Evolutionary conservation across 92 coral and sea anemone genomes (phyloP).

Genomic region (Porites divaricata): DNA sequence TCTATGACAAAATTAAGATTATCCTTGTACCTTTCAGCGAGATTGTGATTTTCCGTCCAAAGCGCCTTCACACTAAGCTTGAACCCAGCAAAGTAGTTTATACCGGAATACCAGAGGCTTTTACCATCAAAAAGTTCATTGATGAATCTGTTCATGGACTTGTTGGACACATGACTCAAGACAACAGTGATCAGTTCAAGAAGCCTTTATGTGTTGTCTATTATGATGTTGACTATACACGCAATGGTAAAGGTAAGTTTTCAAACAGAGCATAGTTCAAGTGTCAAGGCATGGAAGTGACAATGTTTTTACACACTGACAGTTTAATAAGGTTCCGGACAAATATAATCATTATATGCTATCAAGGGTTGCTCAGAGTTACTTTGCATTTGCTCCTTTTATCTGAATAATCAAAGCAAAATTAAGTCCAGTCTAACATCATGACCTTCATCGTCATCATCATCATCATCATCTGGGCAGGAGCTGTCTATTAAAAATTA

Average conservation of each 20-base stretch:
- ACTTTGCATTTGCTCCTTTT: too few relatives aligned
- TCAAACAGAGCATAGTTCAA: not conserved
- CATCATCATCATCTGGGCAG: too few relatives aligned
- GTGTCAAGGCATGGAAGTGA: too few relatives aligned
- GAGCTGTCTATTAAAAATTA: too few relatives aligned
- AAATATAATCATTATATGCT: too few relatives aligned
- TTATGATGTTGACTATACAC: slow-evolving; percentile 80
- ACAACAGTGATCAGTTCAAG: slow-evolving; percentile 86
- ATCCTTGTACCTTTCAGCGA: slow-evolving; percentile 51
- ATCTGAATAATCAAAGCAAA: too few relatives aligned
- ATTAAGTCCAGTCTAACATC: too few relatives aligned
- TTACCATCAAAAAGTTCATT: slow-evolving; percentile 88
- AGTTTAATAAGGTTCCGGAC: too few relatives aligned
- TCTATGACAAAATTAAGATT: not conserved
- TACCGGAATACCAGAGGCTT: slow-evolving; percentile 70
- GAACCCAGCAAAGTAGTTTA: slow-evolving; percentile 69
- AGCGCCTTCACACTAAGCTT: slow-evolving; percentile 77
- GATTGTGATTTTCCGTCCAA: slow-evolving; percentile 85
- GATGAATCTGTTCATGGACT: slow-evolving; percentile 78
- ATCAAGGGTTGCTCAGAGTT: too few relatives aligned
- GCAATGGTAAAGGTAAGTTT: slow-evolving; percentile 79
- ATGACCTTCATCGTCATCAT: too few relatives aligned
- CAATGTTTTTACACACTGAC: too few relatives aligned
- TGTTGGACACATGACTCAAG: slow-evolving; percentile 90
- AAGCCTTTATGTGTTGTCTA: slow-evolving; percentile 87